Evolutionary conservation across 2,797 vertebrate species (phyloP).

Genomic region (Taenioides sp.): DNA sequence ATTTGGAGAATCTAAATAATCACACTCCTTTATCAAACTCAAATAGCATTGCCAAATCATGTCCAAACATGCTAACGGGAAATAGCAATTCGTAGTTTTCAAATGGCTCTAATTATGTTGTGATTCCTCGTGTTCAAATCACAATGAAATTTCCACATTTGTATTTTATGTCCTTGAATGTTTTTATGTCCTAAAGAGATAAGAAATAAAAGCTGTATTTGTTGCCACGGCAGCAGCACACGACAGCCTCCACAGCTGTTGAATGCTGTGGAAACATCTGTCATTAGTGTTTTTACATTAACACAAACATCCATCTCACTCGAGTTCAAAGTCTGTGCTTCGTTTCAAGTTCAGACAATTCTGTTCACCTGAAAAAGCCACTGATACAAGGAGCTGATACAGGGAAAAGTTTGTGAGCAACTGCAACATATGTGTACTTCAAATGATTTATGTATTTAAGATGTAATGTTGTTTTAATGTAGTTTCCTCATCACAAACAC

Average conservation of each 20-base stretch:
- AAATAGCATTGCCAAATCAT: not conserved
- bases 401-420: not conserved
- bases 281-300: not conserved
- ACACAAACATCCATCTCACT: not conserved
- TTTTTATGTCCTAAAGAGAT: not conserved
- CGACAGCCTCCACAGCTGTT: not conserved
- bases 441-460: too few species aligned
- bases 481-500: too few species aligned
- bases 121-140: not conserved
- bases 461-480: too few species aligned
- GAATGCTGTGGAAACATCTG: not conserved
- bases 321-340: not conserved
- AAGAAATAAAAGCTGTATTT: not conserved
- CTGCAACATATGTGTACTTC: too few species aligned
- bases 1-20: not conserved
- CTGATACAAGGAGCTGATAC: not conserved
- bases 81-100: not conserved
- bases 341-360: not conserved
- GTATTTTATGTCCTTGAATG: not conserved
- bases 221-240: not conserved
- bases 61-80: not conserved
- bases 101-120: not conserved
- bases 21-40: too few species aligned
- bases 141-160: not conserved
- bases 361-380: not conserved